Conservation (phyloP, 2,113 vertebrate species). For the Cyprinodon tularosa region DNA sequence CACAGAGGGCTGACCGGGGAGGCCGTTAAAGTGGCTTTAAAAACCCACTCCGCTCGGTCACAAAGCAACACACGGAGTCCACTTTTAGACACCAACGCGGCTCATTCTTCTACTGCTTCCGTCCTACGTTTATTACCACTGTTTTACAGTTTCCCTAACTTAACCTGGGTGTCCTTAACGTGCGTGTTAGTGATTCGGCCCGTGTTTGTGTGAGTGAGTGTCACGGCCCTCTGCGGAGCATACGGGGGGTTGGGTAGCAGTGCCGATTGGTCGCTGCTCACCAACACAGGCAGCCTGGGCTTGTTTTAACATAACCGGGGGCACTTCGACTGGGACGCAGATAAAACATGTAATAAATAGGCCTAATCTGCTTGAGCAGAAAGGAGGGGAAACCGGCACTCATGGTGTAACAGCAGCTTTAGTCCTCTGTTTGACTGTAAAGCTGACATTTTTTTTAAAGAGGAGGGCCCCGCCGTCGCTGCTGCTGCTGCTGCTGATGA, state of each 20-base stretch:
- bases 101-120: background rate
- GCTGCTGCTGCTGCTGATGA: slow-evolving; percentile 66
- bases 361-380: slow-evolving; percentile 63
- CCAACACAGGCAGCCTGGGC: slow-evolving; percentile 76
- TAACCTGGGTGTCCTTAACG: slow-evolving; percentile 54
- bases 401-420: slow-evolving; percentile 54
- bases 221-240: slow-evolving; percentile 70
- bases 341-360: slow-evolving; percentile 74
- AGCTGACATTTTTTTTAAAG: slow-evolving; percentile 68
- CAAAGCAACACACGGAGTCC: background rate
- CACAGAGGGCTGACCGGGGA: slow-evolving; percentile 43
- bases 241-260: slow-evolving; percentile 79
- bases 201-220: slow-evolving; percentile 53
- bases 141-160: slow-evolving; percentile 26
- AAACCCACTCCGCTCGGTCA: background rate
- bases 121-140: background rate
- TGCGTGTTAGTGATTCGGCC: slow-evolving; percentile 9
- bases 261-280: slow-evolving; percentile 79
- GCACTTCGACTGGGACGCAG: slow-evolving; percentile 77
- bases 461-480: slow-evolving; percentile 47
- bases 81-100: background rate
- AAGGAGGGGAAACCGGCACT: slow-evolving; percentile 52
- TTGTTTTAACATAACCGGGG: slow-evolving; percentile 84
- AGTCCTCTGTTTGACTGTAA: slow-evolving; percentile 50
- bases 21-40: slow-evolving; percentile 41